Conservation (phyloP, 2,797 vertebrate genomes). For the Phylloscopus collybita region DNA sequence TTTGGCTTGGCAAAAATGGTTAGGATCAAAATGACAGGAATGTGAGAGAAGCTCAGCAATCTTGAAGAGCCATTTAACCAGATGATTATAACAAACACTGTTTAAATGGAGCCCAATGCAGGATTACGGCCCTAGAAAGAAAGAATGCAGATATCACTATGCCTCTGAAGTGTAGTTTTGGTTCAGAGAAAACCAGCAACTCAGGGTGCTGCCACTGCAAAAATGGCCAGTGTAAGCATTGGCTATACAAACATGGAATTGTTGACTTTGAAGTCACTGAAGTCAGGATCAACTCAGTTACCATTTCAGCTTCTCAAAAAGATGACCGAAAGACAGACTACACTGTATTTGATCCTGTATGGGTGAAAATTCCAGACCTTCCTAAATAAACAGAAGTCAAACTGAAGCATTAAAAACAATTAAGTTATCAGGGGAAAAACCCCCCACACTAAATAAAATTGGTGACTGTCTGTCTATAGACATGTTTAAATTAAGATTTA, state of each 20-base stretch:
- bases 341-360: not conserved
- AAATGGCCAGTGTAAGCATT: not conserved
- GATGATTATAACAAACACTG: not conserved
- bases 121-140: not conserved
- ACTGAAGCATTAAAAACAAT: not conserved
- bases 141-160: not conserved
- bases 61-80: not conserved
- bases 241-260: not conserved
- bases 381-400: not conserved
- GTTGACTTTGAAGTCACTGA: not conserved
- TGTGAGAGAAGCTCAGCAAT: not conserved
- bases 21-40: not conserved
- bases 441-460: not conserved
- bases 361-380: not conserved
- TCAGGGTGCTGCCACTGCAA: not conserved
- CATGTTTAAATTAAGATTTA: not conserved
- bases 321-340: not conserved
- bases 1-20: not conserved
- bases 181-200: not conserved
- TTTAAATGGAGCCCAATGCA: not conserved
- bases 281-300: not conserved
- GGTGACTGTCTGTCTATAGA: not conserved
- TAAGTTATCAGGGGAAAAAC: rapidly evolving
- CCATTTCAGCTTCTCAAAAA: not conserved
- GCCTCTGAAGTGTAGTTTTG: not conserved